Evolutionary conservation across 1,140 invertebrate genomes (phyloP).

Genomic region (Cydia strobilella): DNA sequence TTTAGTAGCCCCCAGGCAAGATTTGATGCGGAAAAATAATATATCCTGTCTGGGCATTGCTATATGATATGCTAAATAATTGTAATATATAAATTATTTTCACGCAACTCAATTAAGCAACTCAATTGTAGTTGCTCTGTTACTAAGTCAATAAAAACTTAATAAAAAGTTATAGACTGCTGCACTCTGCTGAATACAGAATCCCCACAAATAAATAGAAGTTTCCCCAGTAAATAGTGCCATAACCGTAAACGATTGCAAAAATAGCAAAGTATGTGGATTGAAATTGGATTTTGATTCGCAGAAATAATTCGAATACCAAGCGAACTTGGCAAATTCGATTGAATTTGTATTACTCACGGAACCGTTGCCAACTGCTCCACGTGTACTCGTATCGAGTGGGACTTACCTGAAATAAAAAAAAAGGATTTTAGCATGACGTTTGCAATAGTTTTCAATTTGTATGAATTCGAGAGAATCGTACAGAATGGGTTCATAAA

Average conservation of each 20-base stretch:
- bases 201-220: no score
- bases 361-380: background rate
- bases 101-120: no score
- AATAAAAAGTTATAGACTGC: no score
- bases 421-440: background rate
- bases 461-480: no score
- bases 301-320: constrained; percentile 1
- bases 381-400: background rate
- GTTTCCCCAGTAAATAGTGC: no score
- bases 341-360: constrained; percentile 7
- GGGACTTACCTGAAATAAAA: background rate
- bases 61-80: no score
- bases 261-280: background rate
- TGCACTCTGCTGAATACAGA: no score
- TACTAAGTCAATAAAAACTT: no score
- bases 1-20: background rate
- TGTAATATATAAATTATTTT: no score
- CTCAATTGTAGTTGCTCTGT: no score
- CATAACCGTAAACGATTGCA: background rate
- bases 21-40: background rate
- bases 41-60: background rate
- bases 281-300: background rate
- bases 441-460: background rate
- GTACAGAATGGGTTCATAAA: no score
- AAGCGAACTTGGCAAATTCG: background rate